Percentiles rank a stretch among this genome's conserved stretches.
phyloP scores from a whole-genome alignment of 2,888 invertebrate genomes.

The Tiliacea citrago region DNA sequence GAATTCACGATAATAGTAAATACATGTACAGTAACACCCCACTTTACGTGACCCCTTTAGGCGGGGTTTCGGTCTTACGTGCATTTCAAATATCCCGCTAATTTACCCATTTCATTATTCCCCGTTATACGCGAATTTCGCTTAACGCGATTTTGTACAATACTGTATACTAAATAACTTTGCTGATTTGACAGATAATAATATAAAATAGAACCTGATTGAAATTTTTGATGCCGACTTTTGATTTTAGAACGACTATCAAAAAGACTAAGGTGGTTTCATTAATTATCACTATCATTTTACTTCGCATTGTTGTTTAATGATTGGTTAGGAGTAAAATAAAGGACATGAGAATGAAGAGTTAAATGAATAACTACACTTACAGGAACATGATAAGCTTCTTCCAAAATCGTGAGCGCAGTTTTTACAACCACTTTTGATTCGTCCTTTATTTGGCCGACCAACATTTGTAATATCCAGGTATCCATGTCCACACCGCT shows the following conservation, averaged over 20 bases:
- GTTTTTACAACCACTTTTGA: constrained; percentile 95
- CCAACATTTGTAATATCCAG: constrained; percentile 97
- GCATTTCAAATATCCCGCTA: no score
- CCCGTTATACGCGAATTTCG: no score
- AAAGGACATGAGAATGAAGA: no score
- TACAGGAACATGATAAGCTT: constrained; percentile 97
- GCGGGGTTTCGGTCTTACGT: no score
- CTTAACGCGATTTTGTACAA: no score
- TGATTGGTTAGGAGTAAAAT: not conserved
- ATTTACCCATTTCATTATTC: no score
- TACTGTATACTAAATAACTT: not conserved
- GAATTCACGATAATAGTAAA: not conserved
- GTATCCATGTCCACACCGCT: constrained; percentile 92
- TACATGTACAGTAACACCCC: no score
- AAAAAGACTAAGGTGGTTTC: not conserved
- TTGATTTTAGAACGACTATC: not conserved
- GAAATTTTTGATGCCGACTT: not conserved
- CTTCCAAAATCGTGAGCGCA: constrained; percentile 96
- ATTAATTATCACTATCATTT: not conserved
- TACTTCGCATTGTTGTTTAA: not conserved
- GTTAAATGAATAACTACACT: constrained; percentile 66
- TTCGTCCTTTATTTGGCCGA: constrained; percentile 96
- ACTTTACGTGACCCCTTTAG: no score
- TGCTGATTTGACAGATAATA: not conserved
- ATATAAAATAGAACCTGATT: not conserved